phyloP scores from a whole-genome alignment of 2,113 vertebrate species.

The Arenaria interpres region DNA sequence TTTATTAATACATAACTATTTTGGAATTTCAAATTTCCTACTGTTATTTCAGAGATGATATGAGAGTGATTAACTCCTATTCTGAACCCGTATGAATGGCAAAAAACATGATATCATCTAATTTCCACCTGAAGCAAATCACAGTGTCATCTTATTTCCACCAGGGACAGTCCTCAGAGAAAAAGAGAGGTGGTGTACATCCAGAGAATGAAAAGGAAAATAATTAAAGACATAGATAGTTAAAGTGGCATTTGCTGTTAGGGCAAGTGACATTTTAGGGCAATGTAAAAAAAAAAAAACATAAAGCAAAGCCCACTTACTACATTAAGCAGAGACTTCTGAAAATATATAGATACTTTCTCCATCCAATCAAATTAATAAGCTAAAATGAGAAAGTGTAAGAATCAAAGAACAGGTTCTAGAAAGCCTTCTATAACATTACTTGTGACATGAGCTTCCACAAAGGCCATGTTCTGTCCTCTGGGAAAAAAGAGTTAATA shows the following conservation, averaged over 20 bases:
- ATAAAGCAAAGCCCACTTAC: not conserved
- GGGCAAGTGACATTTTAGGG: not conserved
- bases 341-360: not conserved
- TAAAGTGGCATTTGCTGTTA: not conserved
- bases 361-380: not conserved
- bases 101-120: not conserved
- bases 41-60: not conserved
- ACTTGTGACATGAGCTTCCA: not conserved
- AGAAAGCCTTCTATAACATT: not conserved
- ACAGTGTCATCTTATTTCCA: not conserved
- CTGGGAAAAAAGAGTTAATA: not conserved
- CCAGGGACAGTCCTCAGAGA: not conserved
- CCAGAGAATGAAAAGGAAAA: not conserved
- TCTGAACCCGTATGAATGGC: not conserved
- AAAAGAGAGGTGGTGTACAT: not conserved
- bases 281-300: not conserved
- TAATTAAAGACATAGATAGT: not conserved
- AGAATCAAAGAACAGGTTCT: not conserved
- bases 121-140: not conserved
- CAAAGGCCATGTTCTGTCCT: not conserved
- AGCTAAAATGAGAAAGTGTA: not conserved
- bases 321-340: not conserved
- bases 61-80: not conserved
- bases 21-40: not conserved
- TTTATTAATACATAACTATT: not conserved